phyloP scores from a whole-genome alignment of 2,113 vertebrate genomes.

The Tinamus guttatus region DNA sequence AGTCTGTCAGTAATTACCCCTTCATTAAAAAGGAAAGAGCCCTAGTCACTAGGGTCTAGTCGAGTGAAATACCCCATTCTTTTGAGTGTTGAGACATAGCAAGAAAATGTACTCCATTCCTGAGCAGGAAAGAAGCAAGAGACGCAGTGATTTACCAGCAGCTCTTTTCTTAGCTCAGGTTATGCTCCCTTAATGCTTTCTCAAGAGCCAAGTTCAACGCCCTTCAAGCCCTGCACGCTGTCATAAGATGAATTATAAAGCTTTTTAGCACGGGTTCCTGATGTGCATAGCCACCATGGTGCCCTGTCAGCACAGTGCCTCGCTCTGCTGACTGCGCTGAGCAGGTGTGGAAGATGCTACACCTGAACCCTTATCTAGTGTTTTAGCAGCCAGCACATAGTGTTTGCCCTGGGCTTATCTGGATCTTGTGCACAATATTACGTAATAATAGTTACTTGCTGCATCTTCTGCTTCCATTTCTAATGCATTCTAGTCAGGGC shows the following conservation, averaged over 20 bases:
- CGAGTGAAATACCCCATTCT: neutral
- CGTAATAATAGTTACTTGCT: neutral
- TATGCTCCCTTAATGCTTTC: neutral
- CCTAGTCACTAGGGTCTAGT: neutral
- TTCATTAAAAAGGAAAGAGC: neutral
- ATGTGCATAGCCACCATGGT: rapidly evolving
- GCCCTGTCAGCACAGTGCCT: neutral
- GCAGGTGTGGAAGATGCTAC: neutral
- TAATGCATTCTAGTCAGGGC: neutral
- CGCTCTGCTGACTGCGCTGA: neutral
- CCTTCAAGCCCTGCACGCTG: neutral
- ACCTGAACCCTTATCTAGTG: neutral
- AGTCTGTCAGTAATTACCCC: neutral
- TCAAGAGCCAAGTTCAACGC: neutral
- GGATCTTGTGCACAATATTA: neutral
- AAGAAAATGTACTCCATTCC: neutral
- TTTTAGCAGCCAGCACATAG: neutral
- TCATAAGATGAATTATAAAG: neutral
- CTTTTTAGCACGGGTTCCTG: neutral
- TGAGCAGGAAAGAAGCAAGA: neutral
- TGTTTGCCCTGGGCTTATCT: neutral
- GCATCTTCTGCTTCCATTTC: neutral
- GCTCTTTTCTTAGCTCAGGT: neutral
- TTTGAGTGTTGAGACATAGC: neutral
- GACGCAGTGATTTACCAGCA: neutral